phyloP scores from a whole-genome alignment of 2,113 vertebrate genomes.

The Brevimyrus niger region DNA sequence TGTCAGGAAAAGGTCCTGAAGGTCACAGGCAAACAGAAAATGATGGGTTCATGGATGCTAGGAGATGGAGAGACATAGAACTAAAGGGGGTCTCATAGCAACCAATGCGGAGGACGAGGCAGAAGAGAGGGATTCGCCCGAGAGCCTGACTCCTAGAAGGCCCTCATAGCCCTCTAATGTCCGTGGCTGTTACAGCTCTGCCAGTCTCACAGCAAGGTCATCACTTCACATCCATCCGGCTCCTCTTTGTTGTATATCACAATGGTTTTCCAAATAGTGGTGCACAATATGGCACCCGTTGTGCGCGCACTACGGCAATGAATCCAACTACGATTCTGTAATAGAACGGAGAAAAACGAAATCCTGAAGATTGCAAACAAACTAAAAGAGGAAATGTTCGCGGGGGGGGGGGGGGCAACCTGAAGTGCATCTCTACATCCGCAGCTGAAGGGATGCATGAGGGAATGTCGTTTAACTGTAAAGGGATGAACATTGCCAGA shows the following conservation, averaged over 20 bases:
- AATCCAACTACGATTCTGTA: background rate
- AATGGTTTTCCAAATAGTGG: background rate
- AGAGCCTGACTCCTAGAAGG: background rate
- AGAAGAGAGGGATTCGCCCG: background rate
- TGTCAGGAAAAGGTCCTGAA: constrained; percentile 49
- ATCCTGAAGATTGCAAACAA: background rate
- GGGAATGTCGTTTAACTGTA: background rate
- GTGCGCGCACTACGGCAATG: background rate
- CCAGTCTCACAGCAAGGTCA: background rate
- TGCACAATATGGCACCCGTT: background rate
- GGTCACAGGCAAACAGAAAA: constrained; percentile 47
- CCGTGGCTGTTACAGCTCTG: background rate
- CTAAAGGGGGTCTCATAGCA: background rate
- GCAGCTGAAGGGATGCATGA: background rate
- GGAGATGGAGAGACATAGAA: background rate
- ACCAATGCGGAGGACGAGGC: background rate
- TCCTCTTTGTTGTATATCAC: background rate
- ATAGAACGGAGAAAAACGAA: background rate
- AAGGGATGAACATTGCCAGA: background rate
- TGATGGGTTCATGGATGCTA: constrained; percentile 35
- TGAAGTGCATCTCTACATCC: background rate
- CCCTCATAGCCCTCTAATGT: background rate
- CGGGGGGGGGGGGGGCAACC: background rate
- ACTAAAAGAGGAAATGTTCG: background rate
- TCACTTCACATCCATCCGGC: background rate